Conservation (phyloP, 1,140 invertebrate species). For the Mactra quadrangularis region DNA sequence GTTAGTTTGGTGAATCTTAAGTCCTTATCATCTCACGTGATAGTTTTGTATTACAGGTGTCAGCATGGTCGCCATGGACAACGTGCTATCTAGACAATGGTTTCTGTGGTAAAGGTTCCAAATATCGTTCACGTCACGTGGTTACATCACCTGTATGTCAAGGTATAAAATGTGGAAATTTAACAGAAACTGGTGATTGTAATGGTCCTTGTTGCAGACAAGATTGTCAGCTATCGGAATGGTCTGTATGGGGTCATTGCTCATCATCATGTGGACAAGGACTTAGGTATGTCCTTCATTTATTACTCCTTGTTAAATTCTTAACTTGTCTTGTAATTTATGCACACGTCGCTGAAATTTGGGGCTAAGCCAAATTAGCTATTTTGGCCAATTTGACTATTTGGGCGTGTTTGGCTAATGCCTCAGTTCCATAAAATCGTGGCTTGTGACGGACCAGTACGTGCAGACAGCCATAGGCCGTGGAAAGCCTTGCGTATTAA, state of each 20-base stretch:
- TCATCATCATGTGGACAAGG: conserved; percentile 72
- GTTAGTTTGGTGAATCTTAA: too few relatives aligned
- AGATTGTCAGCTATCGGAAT: conserved; percentile 70
- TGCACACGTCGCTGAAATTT: neutral
- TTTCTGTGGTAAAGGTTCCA: conserved; percentile 68
- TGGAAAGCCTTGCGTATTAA: too few relatives aligned
- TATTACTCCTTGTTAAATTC: neutral
- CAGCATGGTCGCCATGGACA: conserved; percentile 70
- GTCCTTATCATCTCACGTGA: too few relatives aligned
- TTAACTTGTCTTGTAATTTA: neutral
- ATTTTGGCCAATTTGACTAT: too few relatives aligned
- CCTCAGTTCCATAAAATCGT: too few relatives aligned
- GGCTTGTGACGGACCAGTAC: too few relatives aligned
- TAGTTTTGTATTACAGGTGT: too few relatives aligned
- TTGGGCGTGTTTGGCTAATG: too few relatives aligned
- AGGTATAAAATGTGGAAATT: conserved; percentile 64
- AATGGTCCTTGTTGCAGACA: conserved; percentile 70
- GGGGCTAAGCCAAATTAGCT: too few relatives aligned
- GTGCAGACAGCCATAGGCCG: too few relatives aligned
- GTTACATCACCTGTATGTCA: conserved; percentile 62
- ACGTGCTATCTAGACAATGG: conserved; percentile 69
- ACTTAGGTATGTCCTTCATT: conserved; percentile 61
- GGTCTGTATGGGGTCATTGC: conserved; percentile 70
- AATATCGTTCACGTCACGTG: conserved; percentile 63
- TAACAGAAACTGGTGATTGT: conserved; percentile 62